Base-by-base conservation (phyloP, 2,797 vertebrate genomes). In the Eulemur albifrons region DNA sequence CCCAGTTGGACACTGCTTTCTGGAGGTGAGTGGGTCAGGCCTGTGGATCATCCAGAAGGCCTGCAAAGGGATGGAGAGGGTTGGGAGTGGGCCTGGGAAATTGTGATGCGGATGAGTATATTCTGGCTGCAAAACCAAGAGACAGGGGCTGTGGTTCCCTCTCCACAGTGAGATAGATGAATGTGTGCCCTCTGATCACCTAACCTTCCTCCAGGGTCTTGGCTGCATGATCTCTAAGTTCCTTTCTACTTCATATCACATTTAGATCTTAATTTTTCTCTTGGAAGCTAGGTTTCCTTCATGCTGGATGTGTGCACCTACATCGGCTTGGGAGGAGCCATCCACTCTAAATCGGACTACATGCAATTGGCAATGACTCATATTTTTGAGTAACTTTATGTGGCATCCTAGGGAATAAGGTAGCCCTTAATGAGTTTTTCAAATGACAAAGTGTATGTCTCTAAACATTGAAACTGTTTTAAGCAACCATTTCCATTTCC, bases 11-110 rank as follows among this genome's bases (percentile, higher is more conserved):
- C 98, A 98, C 97, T 99, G 99, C 98, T 99, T 99, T 35, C 97
- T 99, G 25, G 99, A 99, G 99, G 99, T 99, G 99, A 98, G 97
- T 72, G 7, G 25, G 0, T 27, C 10, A 12, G 43, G 52, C 20
- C 43, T 17, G 12, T 23, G 13, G 43, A 5, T 18, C 12, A 25
- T 11, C 21, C 7, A n/a, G 61, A 30, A 59, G 89, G n/a, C 25
- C 27, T 20, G 5, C 10, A 57, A 40, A 61, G 54, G 52, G 27
- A 12, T 50, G 57, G 23, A 17, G 32, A 14, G 8, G 4, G 48
- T 7, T 48, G 7, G 14, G 48, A 15, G 25, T 61, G 18, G 48
- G 40, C 30, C 67, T 43, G 15, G 82, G 50, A 69, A 40, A 48
- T 7, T 20, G 48, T 73, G 48, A 35, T 23, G 30, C 14, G 30